Evolutionary conservation across 2,888 invertebrate species (phyloP).

Genomic region (Gryllus longicercus): DNA sequence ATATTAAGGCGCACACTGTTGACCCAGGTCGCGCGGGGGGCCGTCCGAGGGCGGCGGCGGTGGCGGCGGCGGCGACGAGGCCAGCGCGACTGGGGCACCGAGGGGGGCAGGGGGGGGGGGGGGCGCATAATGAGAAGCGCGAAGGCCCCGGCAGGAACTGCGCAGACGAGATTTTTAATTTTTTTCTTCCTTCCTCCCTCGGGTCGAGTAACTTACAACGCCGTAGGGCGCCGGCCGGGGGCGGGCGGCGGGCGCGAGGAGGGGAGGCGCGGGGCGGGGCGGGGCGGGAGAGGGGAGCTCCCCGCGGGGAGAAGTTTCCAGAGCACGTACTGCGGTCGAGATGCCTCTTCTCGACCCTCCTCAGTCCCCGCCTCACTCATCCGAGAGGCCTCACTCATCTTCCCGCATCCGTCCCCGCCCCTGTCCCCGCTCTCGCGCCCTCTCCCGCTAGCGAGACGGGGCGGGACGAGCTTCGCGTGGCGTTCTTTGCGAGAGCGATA

Average conservation of each 20-base stretch:
- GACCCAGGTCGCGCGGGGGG: slow-evolving; percentile 17
- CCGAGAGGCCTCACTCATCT: background rate
- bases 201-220: background rate
- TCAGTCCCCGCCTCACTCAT: background rate
- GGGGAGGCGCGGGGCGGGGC: background rate
- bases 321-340: slow-evolving; percentile 17
- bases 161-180: background rate
- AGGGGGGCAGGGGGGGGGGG: background rate
- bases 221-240: background rate
- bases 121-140: background rate
- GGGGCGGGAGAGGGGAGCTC: background rate
- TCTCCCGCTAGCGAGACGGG: too few relatives aligned
- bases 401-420: background rate
- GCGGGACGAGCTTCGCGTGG: background rate
- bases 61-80: background rate
- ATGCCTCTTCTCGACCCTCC: background rate
- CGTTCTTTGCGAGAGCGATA: slow-evolving; percentile 1
- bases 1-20: background rate
- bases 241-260: background rate
- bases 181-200: slow-evolving; percentile 2
- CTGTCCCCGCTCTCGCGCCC: background rate
- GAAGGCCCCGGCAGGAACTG: background rate
- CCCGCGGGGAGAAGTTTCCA: slow-evolving; percentile 17
- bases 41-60: background rate
- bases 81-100: background rate